These are phyloP conservation scores for Pipra filicauda DNA, from an alignment of 2,113 vertebrate species.

Conservation along the genomic window DNA sequence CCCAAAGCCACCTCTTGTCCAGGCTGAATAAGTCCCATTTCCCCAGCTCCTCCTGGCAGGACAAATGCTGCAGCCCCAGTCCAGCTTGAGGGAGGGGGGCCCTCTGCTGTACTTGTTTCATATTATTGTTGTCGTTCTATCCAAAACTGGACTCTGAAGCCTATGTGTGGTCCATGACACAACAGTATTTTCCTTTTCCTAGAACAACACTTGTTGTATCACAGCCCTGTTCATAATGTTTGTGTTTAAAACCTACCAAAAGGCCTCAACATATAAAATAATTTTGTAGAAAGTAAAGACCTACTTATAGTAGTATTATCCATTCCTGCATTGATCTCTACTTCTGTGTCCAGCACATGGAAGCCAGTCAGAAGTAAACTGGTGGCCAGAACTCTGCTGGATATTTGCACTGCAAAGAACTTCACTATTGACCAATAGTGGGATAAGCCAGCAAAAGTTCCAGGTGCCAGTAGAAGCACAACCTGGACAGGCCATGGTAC, in stretches of 20 bases:
- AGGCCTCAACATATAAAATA: background rate
- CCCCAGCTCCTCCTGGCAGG: background rate
- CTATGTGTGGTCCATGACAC: background rate
- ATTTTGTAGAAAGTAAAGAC: background rate
- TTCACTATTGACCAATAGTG: background rate
- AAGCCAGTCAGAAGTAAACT: background rate
- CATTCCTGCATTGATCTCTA: background rate
- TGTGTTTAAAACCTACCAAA: background rate
- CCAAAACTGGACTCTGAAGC: background rate
- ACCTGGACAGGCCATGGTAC: background rate
- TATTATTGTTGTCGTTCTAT: background rate
- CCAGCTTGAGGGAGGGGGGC: background rate
- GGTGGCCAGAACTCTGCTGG: background rate
- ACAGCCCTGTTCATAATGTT: background rate
- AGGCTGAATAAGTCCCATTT: background rate
- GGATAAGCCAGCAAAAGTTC: background rate
- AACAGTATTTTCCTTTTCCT: background rate
- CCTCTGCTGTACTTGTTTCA: background rate
- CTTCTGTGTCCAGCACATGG: background rate
- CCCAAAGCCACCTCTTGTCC: background rate
- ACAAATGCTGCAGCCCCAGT: background rate
- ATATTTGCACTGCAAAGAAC: background rate
- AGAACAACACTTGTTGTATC: background rate
- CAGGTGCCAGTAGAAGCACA: background rate
- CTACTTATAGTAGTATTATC: background rate